Percentiles rank a stretch among this genome's conserved stretches.
Evolutionary conservation across 2,113 vertebrate species (phyloP).

Genomic region (Hypomesus transpacificus): DNA sequence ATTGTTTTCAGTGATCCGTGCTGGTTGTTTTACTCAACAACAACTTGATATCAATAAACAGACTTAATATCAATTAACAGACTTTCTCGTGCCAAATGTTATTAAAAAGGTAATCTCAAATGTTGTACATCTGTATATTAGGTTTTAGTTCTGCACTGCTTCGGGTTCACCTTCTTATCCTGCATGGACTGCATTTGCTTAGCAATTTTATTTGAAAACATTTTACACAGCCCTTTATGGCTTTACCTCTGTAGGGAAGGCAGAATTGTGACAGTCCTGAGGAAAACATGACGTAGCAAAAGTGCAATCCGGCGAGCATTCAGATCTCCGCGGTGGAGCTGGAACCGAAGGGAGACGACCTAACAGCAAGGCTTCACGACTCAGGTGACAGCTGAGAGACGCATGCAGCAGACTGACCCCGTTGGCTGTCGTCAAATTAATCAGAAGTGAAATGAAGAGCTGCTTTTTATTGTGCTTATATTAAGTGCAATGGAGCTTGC

Average conservation of each 20-base stretch:
- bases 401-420: too few relatives aligned
- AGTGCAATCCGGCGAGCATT: neutral
- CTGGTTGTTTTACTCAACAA: neutral
- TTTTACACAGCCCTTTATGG: conserved; percentile 1
- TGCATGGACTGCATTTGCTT: neutral
- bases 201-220: neutral
- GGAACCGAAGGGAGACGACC: too few relatives aligned
- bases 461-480: conserved; percentile 67
- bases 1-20: conserved; percentile 1
- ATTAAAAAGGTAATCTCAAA: neutral
- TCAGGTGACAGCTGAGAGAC: too few relatives aligned
- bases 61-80: too few relatives aligned
- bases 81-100: too few relatives aligned
- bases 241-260: conserved; percentile 7
- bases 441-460: too few relatives aligned
- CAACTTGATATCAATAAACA: too few relatives aligned
- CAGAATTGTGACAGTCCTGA: neutral
- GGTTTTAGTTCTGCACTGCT: neutral
- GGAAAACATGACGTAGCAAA: neutral
- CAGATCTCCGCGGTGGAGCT: neutral
- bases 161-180: neutral
- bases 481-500: conserved; percentile 76
- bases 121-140: neutral
- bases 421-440: too few relatives aligned
- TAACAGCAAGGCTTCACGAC: too few relatives aligned